Conservation (phyloP, 2,797 vertebrate genomes). For the Gephyroberyx darwinii region DNA sequence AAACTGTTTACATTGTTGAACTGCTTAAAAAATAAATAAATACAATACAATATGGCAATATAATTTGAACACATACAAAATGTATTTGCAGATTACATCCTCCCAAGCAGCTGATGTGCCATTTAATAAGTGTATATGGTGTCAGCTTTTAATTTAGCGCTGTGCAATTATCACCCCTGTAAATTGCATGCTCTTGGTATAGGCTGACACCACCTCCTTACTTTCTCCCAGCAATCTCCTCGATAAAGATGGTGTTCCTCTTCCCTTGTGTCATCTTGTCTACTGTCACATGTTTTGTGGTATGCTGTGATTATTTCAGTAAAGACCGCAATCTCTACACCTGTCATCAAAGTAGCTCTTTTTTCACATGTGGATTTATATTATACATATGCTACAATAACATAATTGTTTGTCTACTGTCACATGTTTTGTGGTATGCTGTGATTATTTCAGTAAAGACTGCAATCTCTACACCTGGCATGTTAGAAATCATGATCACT, state of each 20-base stretch:
- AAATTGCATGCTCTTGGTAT: conserved; percentile 20
- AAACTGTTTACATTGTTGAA: background rate
- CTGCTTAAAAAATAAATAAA: too few relatives aligned
- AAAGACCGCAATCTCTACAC: conserved; percentile 13
- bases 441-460: background rate
- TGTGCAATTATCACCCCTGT: conserved; percentile 29
- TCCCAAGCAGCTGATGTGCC: conserved; percentile 5
- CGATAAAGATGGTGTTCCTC: conserved; percentile 24
- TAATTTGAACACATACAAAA: too few relatives aligned
- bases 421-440: background rate
- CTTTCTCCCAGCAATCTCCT: conserved; percentile 8
- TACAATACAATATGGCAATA: too few relatives aligned
- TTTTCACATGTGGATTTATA: conserved; percentile 38
- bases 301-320: conserved; percentile 18
- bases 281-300: conserved; percentile 33
- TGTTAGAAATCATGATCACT: conserved; percentile 27
- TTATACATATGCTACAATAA: conserved; percentile 31
- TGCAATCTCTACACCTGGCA: conserved; percentile 16
- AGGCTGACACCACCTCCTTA: background rate
- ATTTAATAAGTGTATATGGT: conserved; percentile 20
- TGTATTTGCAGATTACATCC: conserved; percentile 26
- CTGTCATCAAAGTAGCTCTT: conserved; percentile 21
- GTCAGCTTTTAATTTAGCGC: conserved; percentile 32
- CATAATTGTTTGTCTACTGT: conserved; percentile 16
- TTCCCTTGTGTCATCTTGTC: conserved; percentile 23